These are phyloP conservation scores for Clupea harengus DNA, from an alignment of 2,113 vertebrate species.

Conservation along the genomic window DNA sequence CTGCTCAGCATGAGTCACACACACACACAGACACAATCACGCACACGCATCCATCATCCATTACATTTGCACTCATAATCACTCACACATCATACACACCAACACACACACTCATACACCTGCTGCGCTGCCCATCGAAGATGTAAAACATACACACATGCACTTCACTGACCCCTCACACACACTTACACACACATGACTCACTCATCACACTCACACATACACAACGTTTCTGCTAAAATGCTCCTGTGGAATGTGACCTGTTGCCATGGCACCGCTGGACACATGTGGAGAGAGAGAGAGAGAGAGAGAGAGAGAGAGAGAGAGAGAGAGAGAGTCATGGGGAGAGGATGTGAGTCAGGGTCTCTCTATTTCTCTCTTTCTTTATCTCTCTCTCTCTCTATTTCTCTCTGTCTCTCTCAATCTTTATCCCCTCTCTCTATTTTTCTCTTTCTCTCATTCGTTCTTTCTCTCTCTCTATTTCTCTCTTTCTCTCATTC, in stretches of 20 bases:
- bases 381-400: background rate
- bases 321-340: conserved; percentile 16
- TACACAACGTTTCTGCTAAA: conserved; percentile 54
- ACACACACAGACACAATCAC: background rate
- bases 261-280: background rate
- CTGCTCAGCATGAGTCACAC: background rate
- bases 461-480: too few species aligned
- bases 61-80: background rate
- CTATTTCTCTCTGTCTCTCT: background rate
- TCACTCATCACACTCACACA: background rate
- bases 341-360: background rate
- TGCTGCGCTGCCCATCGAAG: background rate
- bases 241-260: conserved; percentile 63
- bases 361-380: background rate
- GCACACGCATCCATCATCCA: background rate
- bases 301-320: conserved; percentile 39
- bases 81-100: background rate
- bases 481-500: background rate
- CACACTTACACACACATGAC: background rate
- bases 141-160: background rate
- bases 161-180: background rate
- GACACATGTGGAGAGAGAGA: conserved; percentile 34
- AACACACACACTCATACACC: background rate
- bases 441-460: conserved; percentile 42
- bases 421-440: conserved; percentile 24